Evolutionary conservation across 2,797 vertebrate species (phyloP).

Genomic region (Pseudotriccus pelzelni): DNA sequence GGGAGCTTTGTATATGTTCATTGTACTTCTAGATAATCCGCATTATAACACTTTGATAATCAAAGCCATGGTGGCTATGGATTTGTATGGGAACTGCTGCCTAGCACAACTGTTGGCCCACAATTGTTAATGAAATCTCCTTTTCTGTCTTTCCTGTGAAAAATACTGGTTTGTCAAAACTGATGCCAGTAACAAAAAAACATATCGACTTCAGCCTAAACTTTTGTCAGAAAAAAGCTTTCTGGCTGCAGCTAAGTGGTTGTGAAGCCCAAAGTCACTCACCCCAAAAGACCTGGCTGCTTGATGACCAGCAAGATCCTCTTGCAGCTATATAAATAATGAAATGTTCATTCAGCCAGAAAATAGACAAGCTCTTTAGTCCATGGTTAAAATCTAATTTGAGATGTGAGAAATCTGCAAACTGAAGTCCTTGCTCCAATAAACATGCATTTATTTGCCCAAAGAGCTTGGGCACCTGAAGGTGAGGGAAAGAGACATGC

Average conservation of each 20-base stretch:
- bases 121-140: neutral
- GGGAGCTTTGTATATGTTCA: neutral
- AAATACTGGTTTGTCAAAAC: neutral
- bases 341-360: neutral
- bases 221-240: neutral
- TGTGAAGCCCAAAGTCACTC: neutral
- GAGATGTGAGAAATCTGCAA: neutral
- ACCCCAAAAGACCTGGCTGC: neutral
- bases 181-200: neutral
- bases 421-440: neutral
- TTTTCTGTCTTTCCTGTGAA: neutral
- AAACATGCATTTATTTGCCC: neutral
- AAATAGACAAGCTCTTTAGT: neutral
- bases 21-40: neutral
- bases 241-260: neutral
- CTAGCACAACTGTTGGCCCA: neutral
- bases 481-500: neutral
- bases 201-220: neutral
- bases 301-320: neutral
- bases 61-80: neutral
- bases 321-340: constrained; percentile 17
- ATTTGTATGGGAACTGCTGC: neutral
- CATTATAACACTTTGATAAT: neutral
- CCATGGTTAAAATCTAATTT: neutral
- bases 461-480: neutral